Percentiles rank a stretch among this genome's conserved stretches.
Conservation (phyloP, 2,797 vertebrate genomes). For the Sebastes minor region DNA sequence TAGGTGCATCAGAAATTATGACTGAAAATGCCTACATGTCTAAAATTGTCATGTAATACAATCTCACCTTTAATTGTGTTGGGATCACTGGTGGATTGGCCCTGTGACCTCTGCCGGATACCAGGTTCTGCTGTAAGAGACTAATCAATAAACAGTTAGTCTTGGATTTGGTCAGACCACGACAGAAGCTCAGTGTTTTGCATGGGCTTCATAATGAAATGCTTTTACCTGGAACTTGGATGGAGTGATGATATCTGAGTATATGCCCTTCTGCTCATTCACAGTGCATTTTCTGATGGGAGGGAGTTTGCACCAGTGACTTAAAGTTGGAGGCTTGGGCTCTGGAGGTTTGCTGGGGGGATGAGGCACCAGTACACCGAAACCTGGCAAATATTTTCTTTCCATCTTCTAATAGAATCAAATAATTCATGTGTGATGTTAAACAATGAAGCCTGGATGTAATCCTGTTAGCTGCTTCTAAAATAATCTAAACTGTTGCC, state of each 20-base stretch:
- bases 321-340: background rate
- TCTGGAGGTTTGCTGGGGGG: constrained; percentile 48
- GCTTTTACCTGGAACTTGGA: constrained; percentile 73
- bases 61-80: constrained; percentile 82
- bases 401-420: constrained; percentile 60
- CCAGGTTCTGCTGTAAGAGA: constrained; percentile 61
- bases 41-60: background rate
- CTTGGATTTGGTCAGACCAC: background rate
- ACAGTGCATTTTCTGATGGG: constrained; percentile 51
- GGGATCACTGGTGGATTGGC: constrained; percentile 66
- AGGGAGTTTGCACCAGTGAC: constrained; percentile 26
- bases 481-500: background rate
- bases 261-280: constrained; percentile 73
- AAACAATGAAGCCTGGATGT: background rate
- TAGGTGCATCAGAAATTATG: background rate
- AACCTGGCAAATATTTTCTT: background rate
- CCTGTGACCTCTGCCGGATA: constrained; percentile 71
- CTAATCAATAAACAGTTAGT: constrained; percentile 60
- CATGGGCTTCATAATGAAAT: background rate
- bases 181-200: background rate
- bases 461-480: background rate
- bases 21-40: background rate
- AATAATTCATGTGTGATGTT: background rate
- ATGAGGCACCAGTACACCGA: constrained; percentile 39
- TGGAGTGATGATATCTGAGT: constrained; percentile 75